These are phyloP conservation scores for Morone chrysops DNA, from an alignment of 2,113 vertebrate species.

Conservation along the genomic window DNA sequence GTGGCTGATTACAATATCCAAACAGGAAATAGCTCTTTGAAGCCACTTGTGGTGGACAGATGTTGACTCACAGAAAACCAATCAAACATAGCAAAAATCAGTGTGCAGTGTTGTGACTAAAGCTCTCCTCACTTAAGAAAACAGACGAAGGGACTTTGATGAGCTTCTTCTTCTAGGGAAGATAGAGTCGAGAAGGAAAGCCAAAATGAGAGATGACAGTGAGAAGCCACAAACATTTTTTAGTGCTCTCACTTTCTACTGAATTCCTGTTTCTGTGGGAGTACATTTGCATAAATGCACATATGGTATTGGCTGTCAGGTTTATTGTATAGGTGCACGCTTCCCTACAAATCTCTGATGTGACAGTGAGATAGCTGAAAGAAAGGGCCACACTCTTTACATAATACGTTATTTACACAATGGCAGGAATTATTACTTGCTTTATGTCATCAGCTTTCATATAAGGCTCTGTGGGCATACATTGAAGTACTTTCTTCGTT, in stretches of 20 bases:
- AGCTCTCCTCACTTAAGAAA: slow-evolving; percentile 12
- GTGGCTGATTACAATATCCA: slow-evolving; percentile 44
- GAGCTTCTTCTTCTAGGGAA: slow-evolving; percentile 5
- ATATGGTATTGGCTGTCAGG: slow-evolving; percentile 21
- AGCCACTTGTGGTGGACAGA: not conserved
- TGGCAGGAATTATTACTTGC: not conserved
- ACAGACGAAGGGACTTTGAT: slow-evolving; percentile 1
- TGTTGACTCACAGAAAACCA: slow-evolving; percentile 33
- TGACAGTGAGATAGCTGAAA: slow-evolving; percentile 10
- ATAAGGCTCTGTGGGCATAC: not conserved
- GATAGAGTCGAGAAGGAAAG: slow-evolving; percentile 29
- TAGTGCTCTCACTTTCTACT: slow-evolving; percentile 67
- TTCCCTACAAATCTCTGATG: slow-evolving; percentile 37
- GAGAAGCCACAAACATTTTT: slow-evolving; percentile 66
- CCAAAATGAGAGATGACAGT: slow-evolving; percentile 48
- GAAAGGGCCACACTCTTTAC: not conserved
- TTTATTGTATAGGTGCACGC: slow-evolving; percentile 42
- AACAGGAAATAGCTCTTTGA: slow-evolving; percentile 34
- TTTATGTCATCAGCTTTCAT: not conserved
- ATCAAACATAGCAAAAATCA: not conserved
- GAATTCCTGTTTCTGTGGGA: slow-evolving; percentile 77
- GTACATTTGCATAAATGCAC: slow-evolving; percentile 52
- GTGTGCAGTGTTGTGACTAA: slow-evolving; percentile 1
- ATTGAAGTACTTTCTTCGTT: not conserved
- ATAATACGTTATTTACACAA: not conserved